A percentile compares a stretch with the other conserved stretches of the same genome.
phyloP scores from a whole-genome alignment of 2,113 vertebrate genomes.

The Electrona antarctica region DNA sequence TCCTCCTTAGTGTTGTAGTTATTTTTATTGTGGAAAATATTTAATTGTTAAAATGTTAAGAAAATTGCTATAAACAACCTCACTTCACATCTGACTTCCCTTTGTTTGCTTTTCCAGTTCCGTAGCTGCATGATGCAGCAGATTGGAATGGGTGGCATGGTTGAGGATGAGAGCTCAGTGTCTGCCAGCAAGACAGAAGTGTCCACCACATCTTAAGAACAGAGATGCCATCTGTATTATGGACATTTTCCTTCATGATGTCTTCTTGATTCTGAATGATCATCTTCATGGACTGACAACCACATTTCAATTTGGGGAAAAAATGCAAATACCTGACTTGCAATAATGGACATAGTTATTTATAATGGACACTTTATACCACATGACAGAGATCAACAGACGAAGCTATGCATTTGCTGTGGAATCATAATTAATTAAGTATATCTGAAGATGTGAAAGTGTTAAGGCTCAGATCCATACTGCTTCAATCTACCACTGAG shows the following conservation, averaged over 20 bases:
- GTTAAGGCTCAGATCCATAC: too few relatives aligned
- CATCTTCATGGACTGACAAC: conserved; percentile 17
- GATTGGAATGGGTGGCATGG: conserved; percentile 82
- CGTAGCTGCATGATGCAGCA: conserved; percentile 85
- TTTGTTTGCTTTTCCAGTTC: conserved; percentile 73
- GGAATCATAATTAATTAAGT: background rate
- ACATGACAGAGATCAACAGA: background rate
- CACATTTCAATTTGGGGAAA: conserved; percentile 28
- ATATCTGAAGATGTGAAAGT: background rate
- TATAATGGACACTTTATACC: too few relatives aligned
- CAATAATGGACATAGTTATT: conserved; percentile 27
- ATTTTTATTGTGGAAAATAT: too few relatives aligned
- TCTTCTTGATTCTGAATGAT: conserved; percentile 24
- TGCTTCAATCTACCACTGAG: background rate
- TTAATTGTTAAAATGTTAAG: too few relatives aligned
- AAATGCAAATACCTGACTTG: conserved; percentile 16
- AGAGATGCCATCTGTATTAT: conserved; percentile 11
- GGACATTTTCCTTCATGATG: conserved; percentile 17
- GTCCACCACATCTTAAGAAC: conserved; percentile 74
- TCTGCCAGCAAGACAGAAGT: conserved; percentile 85
- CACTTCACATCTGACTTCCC: background rate
- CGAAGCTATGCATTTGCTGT: background rate
- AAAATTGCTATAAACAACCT: too few relatives aligned
- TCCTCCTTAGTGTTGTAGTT: too few relatives aligned
- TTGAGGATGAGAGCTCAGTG: conserved; percentile 80